phyloP scores from a whole-genome alignment of 2,113 vertebrate genomes.

The Menidia beryllina region DNA sequence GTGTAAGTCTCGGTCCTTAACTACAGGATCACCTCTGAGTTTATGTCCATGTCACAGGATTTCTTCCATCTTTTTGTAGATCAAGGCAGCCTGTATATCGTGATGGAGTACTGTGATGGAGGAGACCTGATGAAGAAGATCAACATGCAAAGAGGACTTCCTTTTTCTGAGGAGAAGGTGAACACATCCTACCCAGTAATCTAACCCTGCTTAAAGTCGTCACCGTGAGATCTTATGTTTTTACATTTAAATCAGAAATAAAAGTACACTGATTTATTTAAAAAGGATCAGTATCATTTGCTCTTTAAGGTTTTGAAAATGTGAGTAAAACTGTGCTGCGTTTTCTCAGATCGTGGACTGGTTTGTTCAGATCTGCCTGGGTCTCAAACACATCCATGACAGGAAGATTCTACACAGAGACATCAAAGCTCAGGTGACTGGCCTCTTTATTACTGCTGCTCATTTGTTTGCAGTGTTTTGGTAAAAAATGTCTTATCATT shows the following conservation, averaged over 20 bases:
- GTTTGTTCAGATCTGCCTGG: conserved; percentile 95
- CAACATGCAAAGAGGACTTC: conserved; percentile 84
- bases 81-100: conserved; percentile 85
- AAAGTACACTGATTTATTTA: not conserved
- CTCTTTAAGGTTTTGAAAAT: too few relatives aligned
- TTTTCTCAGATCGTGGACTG: conserved; percentile 87
- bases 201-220: not conserved
- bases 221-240: not conserved
- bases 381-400: conserved; percentile 94
- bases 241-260: not conserved
- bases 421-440: conserved; percentile 90
- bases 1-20: not conserved
- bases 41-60: conserved; percentile 52
- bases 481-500: too few relatives aligned
- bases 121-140: conserved; percentile 93
- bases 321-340: too few relatives aligned
- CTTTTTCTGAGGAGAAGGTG: conserved; percentile 90
- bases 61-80: conserved; percentile 78
- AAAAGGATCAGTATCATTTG: not conserved
- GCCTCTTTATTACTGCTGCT: not conserved
- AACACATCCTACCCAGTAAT: not conserved
- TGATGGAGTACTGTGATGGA: conserved; percentile 95
- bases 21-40: not conserved
- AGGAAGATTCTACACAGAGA: conserved; percentile 93
- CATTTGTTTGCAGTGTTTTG: too few relatives aligned